Evolutionary conservation across 2,888 invertebrate genomes (phyloP).

Genomic region (Idaea biselata): DNA sequence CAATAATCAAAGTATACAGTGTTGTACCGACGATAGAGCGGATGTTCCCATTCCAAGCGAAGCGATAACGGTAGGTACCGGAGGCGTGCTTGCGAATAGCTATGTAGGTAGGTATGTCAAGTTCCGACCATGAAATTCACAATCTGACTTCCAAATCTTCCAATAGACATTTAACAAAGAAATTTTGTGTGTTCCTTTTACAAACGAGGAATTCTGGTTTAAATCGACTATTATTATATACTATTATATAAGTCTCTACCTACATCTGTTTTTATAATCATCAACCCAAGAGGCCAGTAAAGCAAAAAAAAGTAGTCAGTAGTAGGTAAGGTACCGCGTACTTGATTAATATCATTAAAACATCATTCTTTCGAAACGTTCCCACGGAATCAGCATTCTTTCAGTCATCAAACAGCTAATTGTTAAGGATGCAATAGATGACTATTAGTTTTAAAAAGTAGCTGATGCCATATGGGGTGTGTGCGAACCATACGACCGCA

Average conservation of each 20-base stretch:
- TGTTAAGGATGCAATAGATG: conserved; percentile 45
- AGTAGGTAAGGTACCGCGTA: neutral
- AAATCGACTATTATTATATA: no score
- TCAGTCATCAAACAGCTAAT: conserved; percentile 33
- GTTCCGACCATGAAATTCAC: conserved; percentile 2
- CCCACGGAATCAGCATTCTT: conserved; percentile 26
- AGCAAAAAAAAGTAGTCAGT: no score
- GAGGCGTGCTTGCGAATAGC: conserved; percentile 49
- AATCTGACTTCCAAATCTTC: neutral
- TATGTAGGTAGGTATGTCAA: conserved; percentile 5
- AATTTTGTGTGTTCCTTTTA: no score
- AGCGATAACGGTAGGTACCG: conserved; percentile 67
- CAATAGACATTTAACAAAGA: no score
- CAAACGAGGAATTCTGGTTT: no score
- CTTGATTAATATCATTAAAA: neutral
- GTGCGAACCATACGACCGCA: conserved; percentile 63
- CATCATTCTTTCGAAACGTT: conserved; percentile 7
- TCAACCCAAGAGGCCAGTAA: no score
- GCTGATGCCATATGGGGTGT: conserved; percentile 55
- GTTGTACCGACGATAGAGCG: conserved; percentile 64
- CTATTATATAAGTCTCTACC: no score
- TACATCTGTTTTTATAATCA: no score
- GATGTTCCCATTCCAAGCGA: conserved; percentile 66
- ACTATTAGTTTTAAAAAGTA: conserved; percentile 46
- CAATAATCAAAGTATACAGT: conserved; percentile 32